These are phyloP conservation scores for Bucco capensis DNA, from an alignment of 2,113 vertebrate genomes.

Conservation along the genomic window DNA sequence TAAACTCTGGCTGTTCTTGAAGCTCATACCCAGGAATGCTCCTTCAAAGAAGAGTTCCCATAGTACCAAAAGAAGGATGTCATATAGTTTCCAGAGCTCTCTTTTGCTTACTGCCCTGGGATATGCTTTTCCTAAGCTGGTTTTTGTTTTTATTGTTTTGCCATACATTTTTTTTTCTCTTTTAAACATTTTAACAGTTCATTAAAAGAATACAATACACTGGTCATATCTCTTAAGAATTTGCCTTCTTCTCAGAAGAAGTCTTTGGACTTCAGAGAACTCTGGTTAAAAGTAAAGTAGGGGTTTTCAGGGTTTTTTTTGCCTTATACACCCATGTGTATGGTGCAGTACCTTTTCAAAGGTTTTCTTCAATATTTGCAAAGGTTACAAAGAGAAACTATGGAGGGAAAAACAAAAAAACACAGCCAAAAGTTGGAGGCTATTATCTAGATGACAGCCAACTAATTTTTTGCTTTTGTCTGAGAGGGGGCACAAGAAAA, in stretches of 20 bases:
- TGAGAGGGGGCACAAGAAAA: not conserved
- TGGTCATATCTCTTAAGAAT: not conserved
- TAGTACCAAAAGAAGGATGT: not conserved
- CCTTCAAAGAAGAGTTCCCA: not conserved
- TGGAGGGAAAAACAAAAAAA: accelerated
- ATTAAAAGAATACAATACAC: not conserved
- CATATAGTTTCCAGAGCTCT: not conserved
- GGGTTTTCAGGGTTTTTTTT: not conserved
- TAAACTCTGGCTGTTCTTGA: not conserved
- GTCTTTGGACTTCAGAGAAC: not conserved
- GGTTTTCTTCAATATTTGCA: not conserved
- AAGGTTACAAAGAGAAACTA: not conserved
- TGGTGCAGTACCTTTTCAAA: not conserved
- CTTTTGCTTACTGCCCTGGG: not conserved
- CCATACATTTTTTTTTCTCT: accelerated
- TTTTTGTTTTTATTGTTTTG: not conserved
- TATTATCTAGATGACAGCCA: not conserved
- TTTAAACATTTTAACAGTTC: not conserved
- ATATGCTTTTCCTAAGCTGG: not conserved
- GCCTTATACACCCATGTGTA: not conserved
- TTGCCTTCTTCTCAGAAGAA: not conserved
- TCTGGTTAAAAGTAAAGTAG: not conserved
- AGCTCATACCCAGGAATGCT: not conserved
- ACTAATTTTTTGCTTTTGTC: not conserved
- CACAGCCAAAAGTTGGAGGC: not conserved